Evolutionary conservation across 2,888 invertebrate genomes (phyloP).

Genomic region (Copidosoma aretas): DNA sequence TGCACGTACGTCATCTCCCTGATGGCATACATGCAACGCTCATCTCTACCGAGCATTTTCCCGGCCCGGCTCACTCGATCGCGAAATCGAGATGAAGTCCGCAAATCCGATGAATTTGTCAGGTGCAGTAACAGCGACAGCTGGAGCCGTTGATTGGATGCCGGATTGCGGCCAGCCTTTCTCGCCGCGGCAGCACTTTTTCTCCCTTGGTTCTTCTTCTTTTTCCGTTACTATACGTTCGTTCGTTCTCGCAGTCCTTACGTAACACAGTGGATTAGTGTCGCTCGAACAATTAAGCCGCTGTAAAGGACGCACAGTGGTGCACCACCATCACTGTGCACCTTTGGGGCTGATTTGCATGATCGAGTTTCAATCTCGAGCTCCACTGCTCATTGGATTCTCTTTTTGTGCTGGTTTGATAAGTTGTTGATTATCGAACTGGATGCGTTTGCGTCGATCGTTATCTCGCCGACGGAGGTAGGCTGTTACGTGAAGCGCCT

Average conservation of each 20-base stretch:
- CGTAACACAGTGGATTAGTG: background rate
- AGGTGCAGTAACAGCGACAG: constrained; percentile 15
- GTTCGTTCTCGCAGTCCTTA: no score
- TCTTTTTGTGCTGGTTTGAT: no score
- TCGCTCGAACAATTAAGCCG: background rate
- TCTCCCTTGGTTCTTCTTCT: background rate
- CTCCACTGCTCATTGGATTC: no score
- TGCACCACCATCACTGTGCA: no score
- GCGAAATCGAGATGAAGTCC: constrained; percentile 28
- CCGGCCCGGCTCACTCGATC: constrained; percentile 3
- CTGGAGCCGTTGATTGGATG: constrained; percentile 6
- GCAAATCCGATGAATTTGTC: constrained; percentile 7
- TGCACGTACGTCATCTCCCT: no score
- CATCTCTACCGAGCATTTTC: background rate
- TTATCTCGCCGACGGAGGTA: no score
- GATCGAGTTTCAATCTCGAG: no score
- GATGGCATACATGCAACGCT: background rate
- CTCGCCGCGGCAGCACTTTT: background rate
- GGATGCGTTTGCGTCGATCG: no score
- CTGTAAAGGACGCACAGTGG: background rate
- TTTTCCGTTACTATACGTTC: constrained; percentile 1
- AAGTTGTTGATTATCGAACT: no score
- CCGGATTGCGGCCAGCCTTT: background rate
- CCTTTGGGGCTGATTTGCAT: no score
- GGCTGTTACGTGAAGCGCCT: no score